phyloP scores from a whole-genome alignment of 2,797 vertebrate species.

The Lerista edwardsae region DNA sequence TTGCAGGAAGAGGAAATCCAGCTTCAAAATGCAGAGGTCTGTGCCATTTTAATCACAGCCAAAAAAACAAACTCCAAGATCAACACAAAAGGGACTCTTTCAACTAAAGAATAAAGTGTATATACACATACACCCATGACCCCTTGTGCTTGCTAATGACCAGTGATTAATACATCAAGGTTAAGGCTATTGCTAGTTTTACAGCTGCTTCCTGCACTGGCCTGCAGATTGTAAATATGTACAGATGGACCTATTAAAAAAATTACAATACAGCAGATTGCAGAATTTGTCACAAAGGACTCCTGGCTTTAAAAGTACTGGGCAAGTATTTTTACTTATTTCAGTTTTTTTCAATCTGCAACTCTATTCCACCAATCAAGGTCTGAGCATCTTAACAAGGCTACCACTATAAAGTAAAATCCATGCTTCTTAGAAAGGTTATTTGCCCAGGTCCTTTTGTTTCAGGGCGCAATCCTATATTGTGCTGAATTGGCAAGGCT shows the following conservation, averaged over 20 bases:
- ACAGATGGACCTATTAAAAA: neutral
- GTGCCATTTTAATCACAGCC: constrained; percentile 4
- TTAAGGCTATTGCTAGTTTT: neutral
- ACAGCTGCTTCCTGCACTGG: neutral
- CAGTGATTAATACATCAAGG: neutral
- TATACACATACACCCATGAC: neutral
- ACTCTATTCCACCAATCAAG: neutral
- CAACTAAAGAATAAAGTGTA: neutral
- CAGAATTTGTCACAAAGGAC: neutral
- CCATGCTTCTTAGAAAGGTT: neutral
- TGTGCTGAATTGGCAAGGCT: too few species aligned
- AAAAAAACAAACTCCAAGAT: constrained; percentile 14
- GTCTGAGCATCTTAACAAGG: neutral
- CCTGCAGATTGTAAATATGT: neutral
- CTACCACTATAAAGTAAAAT: neutral
- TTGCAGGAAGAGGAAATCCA: constrained; percentile 39
- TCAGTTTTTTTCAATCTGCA: neutral
- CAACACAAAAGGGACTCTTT: constrained; percentile 24
- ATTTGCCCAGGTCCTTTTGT: too few species aligned
- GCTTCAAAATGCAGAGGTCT: constrained; percentile 33
- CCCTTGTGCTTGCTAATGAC: neutral
- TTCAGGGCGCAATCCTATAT: neutral
- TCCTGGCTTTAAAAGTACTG: neutral
- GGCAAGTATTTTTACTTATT: too few species aligned
- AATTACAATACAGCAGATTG: neutral